Evolutionary conservation across 2,888 invertebrate species (phyloP).

Genomic region (Cerastis rubricosa): DNA sequence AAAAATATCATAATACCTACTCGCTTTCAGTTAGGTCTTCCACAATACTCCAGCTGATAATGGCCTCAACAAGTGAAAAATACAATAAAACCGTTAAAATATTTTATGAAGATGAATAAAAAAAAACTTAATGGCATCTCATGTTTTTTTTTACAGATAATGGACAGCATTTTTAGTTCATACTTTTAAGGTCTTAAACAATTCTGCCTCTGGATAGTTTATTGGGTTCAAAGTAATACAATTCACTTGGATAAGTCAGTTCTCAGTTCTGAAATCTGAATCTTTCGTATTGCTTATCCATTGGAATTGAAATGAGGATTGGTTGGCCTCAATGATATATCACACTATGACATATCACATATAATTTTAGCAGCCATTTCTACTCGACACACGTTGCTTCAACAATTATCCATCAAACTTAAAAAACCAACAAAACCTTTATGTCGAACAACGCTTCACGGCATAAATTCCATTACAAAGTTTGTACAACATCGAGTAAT

Average conservation of each 20-base stretch:
- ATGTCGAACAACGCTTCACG: slow-evolving; percentile 69
- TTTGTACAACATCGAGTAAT: slow-evolving; percentile 75
- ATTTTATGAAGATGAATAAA: not conserved
- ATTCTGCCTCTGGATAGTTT: not conserved
- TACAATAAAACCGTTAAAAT: not conserved
- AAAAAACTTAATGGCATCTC: not conserved
- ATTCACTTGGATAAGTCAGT: not conserved
- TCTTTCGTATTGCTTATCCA: not conserved
- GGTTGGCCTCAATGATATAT: not conserved
- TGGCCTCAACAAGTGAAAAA: not conserved
- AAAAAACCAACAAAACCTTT: slow-evolving; percentile 63
- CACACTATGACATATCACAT: not conserved
- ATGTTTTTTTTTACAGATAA: not conserved
- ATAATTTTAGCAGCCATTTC: not conserved
- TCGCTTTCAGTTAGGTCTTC: not conserved
- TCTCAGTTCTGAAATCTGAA: not conserved
- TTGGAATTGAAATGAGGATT: not conserved
- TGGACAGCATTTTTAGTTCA: not conserved
- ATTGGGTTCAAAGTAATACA: not conserved
- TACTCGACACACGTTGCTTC: not conserved
- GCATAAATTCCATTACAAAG: slow-evolving; percentile 75
- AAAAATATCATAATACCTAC: not conserved
- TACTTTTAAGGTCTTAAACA: not conserved
- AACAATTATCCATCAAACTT: slow-evolving; percentile 40
- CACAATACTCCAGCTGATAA: not conserved